Percentiles rank a stretch among this genome's conserved stretches.
Conservation (phyloP, 2,888 invertebrate genomes). For the Platynereis dumerilii region DNA sequence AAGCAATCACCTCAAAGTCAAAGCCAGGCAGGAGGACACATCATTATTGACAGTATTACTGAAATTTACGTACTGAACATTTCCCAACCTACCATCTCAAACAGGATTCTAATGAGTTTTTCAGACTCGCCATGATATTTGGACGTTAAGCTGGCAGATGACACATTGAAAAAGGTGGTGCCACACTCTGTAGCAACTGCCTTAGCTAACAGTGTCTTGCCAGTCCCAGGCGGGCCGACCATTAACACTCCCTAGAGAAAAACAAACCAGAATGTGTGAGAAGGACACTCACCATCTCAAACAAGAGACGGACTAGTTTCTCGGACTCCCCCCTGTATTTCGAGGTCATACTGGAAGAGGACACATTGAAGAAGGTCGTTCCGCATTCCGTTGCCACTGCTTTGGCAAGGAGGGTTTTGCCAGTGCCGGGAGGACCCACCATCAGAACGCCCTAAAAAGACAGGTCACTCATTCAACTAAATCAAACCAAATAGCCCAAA, state of each 20-base stretch:
- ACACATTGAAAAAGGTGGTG: slow-evolving; percentile 75
- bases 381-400: slow-evolving; percentile 68
- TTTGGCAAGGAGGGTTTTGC: slow-evolving; percentile 67
- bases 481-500: neutral
- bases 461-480: neutral
- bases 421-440: slow-evolving; percentile 67
- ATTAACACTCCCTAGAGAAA: slow-evolving; percentile 52
- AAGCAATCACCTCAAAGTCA: no score
- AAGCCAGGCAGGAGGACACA: no score
- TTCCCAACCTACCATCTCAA: slow-evolving; percentile 94
- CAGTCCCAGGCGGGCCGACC: slow-evolving; percentile 66
- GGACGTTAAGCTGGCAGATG: slow-evolving; percentile 93
- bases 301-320: slow-evolving; percentile 92
- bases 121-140: slow-evolving; percentile 99
- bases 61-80: no score
- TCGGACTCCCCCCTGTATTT: slow-evolving; percentile 99
- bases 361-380: slow-evolving; percentile 76
- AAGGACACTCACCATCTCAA: slow-evolving; percentile 90
- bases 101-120: slow-evolving; percentile 92
- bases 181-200: slow-evolving; percentile 68
- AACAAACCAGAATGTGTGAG: neutral
- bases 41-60: no score
- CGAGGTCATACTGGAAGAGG: slow-evolving; percentile 95
- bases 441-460: slow-evolving; percentile 60
- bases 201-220: slow-evolving; percentile 66